Conservation (phyloP, 2,888 invertebrate genomes). For the Elmis aenea region DNA sequence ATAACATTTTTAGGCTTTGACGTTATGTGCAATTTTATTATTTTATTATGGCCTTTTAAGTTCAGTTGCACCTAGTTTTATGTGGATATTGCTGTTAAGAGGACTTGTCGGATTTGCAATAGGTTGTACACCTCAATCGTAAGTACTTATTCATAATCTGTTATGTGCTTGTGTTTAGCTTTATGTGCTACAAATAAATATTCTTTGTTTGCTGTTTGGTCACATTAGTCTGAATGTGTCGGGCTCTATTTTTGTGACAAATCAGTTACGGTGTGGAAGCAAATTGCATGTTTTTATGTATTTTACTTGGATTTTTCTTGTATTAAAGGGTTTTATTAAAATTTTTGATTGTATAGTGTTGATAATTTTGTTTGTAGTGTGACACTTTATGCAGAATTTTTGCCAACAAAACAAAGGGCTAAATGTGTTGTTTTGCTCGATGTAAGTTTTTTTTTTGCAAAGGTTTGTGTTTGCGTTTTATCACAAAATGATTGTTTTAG, state of each 20-base stretch:
- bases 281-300: too few relatives aligned
- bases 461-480: conserved; percentile 11
- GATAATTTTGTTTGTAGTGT: too few relatives aligned
- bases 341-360: conserved; percentile 15
- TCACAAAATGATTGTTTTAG: conserved; percentile 43
- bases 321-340: too few relatives aligned
- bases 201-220: conserved; percentile 10
- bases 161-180: conserved; percentile 10
- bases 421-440: conserved; percentile 93
- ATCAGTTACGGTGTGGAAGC: too few relatives aligned
- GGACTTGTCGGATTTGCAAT: conserved; percentile 94
- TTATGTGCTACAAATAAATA: conserved; percentile 2
- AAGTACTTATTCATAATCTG: too few relatives aligned
- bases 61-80: conserved; percentile 84
- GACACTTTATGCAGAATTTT: conserved; percentile 91
- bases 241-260: conserved; percentile 5
- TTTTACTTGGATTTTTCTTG: too few relatives aligned
- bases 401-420: conserved; percentile 88
- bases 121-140: conserved; percentile 96
- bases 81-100: conserved; percentile 85
- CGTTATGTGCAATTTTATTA: conserved; percentile 82
- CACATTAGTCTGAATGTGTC: conserved; percentile 11
- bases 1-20: conserved; percentile 73
- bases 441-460: conserved; percentile 57
- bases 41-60: conserved; percentile 90